Evolutionary conservation across 1,140 invertebrate species (phyloP), one percentile per base, ranked within the genome.

Genomic region (Pemphigus obesinymphae): DNA sequence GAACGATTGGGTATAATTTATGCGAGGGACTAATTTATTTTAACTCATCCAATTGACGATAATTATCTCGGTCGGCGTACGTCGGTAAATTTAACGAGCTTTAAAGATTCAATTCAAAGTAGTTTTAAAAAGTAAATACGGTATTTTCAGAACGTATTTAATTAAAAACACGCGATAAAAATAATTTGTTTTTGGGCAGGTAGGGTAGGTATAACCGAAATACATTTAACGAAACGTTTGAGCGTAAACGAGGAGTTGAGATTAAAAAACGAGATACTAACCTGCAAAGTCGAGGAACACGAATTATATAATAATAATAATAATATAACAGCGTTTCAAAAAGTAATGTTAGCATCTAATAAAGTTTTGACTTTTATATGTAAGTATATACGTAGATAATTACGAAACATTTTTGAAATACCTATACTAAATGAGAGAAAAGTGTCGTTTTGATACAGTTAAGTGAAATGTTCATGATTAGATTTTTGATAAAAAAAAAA

Each of bases 141-240:
- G 45, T 50, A 73, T 72, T 50, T 48, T 50, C 20, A 48, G 45
- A 48, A 31, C 70, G 26, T 45, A 31, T 73, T 73, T 73, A 73
- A 73, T 73, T 73, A 73, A 73, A 73, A 73, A 73, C 70, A 73
- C 45, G 70, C 70, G 26, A 73, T 50, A 31, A 50, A 73, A 73
- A 50, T 73, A 73, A 73, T 73, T 50, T 31, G 70, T 50, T 73
- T 73, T 73, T 34, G 50, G 70, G 70, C 50, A 70, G 61, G 43
- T 73, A 45, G 43, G 43, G 43, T 73, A 70, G 61, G 70, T 50
- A n/a, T n/a, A 43, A 45, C 40, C 40, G 68, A 45, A 73, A 29
- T 31, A 31, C 45, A 34, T 73, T 73, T 73, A 73, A 73, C 20
- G 26, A 50, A 73, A 73, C 70, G 31, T 50, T 73, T 31, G n/a